Percentiles rank a stretch among this genome's conserved stretches.
These are phyloP conservation scores for Crotalus tigris DNA, from an alignment of 2,113 vertebrate genomes.

Conservation along the genomic window DNA sequence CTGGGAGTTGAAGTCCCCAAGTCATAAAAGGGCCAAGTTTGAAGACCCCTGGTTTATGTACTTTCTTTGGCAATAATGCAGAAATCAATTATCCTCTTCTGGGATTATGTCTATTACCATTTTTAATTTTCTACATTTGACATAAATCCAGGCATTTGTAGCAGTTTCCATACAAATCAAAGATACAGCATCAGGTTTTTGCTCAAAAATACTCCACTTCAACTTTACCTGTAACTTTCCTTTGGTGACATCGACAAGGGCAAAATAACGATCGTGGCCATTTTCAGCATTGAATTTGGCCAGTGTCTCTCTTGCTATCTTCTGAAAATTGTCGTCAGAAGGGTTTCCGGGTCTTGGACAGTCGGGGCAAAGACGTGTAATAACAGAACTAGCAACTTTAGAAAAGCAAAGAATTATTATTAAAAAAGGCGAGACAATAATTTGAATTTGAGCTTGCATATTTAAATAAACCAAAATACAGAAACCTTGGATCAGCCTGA, in stretches of 20 bases:
- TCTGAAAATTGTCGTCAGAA: neutral
- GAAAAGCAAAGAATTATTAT: neutral
- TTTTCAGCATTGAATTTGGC: slow-evolving; percentile 57
- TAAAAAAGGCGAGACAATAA: neutral
- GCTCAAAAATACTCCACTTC: neutral
- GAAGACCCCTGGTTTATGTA: too few species aligned
- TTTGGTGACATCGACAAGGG: slow-evolving; percentile 55
- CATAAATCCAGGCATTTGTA: neutral
- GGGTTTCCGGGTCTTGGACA: slow-evolving; percentile 34
- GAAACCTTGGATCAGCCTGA: neutral
- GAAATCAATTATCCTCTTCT: neutral
- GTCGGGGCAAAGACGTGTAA: slow-evolving; percentile 30
- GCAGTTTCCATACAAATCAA: neutral
- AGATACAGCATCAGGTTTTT: neutral
- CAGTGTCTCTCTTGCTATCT: slow-evolving; percentile 48
- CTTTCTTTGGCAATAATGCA: too few species aligned
- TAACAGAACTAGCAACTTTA: slow-evolving; percentile 38
- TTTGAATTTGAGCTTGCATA: neutral
- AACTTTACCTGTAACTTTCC: slow-evolving; percentile 59
- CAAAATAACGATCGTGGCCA: slow-evolving; percentile 51
- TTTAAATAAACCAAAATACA: neutral
- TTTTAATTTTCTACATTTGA: neutral
- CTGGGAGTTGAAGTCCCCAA: too few species aligned
- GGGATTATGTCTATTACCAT: neutral
- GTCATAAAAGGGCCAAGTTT: too few species aligned